phyloP scores from a whole-genome alignment of 2,888 invertebrate species.

The Pristionchus arcanus region DNA sequence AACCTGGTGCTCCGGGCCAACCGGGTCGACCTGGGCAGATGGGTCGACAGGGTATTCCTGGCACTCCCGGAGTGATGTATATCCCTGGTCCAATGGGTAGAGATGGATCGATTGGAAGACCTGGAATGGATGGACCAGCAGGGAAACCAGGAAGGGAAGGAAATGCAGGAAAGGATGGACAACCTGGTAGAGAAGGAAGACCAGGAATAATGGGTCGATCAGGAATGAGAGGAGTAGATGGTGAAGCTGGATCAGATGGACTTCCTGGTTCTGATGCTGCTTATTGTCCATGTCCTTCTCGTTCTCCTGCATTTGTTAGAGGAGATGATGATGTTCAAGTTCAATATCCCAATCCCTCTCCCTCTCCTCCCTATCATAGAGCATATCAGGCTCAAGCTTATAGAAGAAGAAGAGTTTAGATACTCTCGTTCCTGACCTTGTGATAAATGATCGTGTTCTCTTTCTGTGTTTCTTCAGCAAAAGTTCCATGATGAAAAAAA shows the following conservation, averaged over 20 bases:
- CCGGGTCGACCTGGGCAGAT: slow-evolving; percentile 58
- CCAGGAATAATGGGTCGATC: slow-evolving; percentile 30
- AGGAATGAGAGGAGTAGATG: not conserved
- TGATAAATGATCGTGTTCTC: not conserved
- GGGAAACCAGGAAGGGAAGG: slow-evolving; percentile 58
- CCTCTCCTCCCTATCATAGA: slow-evolving; percentile 3
- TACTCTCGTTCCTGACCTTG: not conserved
- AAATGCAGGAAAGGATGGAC: slow-evolving; percentile 36
- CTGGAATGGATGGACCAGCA: slow-evolving; percentile 56
- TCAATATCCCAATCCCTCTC: not conserved
- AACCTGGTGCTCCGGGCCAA: slow-evolving; percentile 56
- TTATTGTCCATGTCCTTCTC: slow-evolving; percentile 47
- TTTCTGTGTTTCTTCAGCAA: not conserved
- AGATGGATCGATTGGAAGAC: slow-evolving; percentile 58
- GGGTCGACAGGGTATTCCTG: slow-evolving; percentile 59
- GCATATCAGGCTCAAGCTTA: slow-evolving; percentile 20
- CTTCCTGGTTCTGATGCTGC: slow-evolving; percentile 50
- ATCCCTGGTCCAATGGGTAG: slow-evolving; percentile 58
- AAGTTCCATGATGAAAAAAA: not conserved
- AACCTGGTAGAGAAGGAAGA: slow-evolving; percentile 52
- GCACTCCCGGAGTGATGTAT: slow-evolving; percentile 53
- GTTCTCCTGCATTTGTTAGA: not conserved
- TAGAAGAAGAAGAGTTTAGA: not conserved
- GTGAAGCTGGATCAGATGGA: slow-evolving; percentile 29
- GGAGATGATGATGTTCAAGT: not conserved